phyloP scores from a whole-genome alignment of 2,888 invertebrate species.

The Drosophila buzzatii region DNA sequence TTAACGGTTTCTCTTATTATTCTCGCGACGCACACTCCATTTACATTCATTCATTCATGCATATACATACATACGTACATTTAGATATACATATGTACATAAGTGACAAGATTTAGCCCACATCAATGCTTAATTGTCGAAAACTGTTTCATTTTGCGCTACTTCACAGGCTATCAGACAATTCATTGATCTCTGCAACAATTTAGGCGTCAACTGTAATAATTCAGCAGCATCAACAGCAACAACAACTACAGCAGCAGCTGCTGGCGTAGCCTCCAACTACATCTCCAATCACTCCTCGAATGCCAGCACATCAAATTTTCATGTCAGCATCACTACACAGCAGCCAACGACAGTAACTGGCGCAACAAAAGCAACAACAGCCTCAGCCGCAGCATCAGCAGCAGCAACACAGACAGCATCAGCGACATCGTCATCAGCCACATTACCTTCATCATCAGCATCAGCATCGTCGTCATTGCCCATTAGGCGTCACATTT shows the following conservation, averaged over 20 bases:
- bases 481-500: slow-evolving; percentile 78
- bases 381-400: slow-evolving; percentile 17
- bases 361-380: slow-evolving; percentile 27
- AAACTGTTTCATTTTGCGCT: slow-evolving; percentile 3
- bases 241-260: slow-evolving; percentile 15
- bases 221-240: slow-evolving; percentile 34
- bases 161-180: slow-evolving; percentile 84
- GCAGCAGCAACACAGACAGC: slow-evolving; percentile 20
- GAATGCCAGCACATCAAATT: slow-evolving; percentile 53
- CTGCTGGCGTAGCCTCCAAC: slow-evolving; percentile 11
- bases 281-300: slow-evolving; percentile 37
- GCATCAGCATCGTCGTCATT: slow-evolving; percentile 11
- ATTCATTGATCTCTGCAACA: slow-evolving; percentile 85
- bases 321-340: slow-evolving; percentile 25
- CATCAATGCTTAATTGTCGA: not conserved
- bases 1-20: not conserved
- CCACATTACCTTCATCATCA: not conserved
- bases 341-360: slow-evolving; percentile 8
- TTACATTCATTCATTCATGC: not conserved
- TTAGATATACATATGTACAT: not conserved
- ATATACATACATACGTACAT: not conserved
- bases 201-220: slow-evolving; percentile 78
- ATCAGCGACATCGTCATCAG: slow-evolving; percentile 14
- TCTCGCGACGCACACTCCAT: not conserved
- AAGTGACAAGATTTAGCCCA: not conserved